phyloP scores from a whole-genome alignment of 2,797 vertebrate genomes.

The Harpagifer antarcticus region DNA sequence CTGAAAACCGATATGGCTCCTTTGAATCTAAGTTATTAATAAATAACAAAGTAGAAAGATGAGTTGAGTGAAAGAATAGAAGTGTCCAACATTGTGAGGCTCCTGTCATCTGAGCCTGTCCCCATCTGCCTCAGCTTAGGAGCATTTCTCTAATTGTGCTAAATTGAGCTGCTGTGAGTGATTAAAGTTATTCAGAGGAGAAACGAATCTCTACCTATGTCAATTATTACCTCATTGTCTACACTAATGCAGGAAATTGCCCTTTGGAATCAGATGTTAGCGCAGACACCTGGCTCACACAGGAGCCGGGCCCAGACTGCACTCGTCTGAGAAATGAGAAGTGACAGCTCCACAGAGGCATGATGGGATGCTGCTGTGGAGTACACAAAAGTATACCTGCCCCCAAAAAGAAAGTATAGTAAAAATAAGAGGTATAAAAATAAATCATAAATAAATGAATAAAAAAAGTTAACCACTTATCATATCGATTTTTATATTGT shows the following conservation, averaged over 20 bases:
- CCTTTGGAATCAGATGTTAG: constrained; percentile 88
- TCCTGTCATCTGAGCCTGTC: constrained; percentile 76
- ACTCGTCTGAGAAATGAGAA: constrained; percentile 56
- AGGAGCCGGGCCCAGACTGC: constrained; percentile 79
- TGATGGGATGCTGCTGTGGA: constrained; percentile 5
- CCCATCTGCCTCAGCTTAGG: constrained; percentile 91
- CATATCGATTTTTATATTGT: too few species aligned
- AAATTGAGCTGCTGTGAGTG: constrained; percentile 93
- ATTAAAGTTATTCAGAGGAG: constrained; percentile 92
- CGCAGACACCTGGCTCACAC: constrained; percentile 90
- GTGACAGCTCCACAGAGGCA: constrained; percentile 42
- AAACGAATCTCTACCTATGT: constrained; percentile 88
- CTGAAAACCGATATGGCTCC: too few species aligned
- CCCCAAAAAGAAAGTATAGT: too few species aligned
- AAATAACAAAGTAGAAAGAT: not conserved
- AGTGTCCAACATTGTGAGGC: constrained; percentile 9
- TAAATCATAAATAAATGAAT: too few species aligned
- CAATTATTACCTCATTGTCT: constrained; percentile 96
- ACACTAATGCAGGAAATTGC: constrained; percentile 94
- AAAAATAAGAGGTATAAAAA: too few species aligned
- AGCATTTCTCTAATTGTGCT: constrained; percentile 92
- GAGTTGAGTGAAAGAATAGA: not conserved
- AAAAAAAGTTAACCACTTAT: too few species aligned
- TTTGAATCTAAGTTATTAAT: too few species aligned
- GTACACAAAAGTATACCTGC: too few species aligned